A percentile compares a stretch with the other conserved stretches of the same genome.
Evolutionary conservation across 2,113 vertebrate species (phyloP).

Genomic region (Camelus dromedarius): DNA sequence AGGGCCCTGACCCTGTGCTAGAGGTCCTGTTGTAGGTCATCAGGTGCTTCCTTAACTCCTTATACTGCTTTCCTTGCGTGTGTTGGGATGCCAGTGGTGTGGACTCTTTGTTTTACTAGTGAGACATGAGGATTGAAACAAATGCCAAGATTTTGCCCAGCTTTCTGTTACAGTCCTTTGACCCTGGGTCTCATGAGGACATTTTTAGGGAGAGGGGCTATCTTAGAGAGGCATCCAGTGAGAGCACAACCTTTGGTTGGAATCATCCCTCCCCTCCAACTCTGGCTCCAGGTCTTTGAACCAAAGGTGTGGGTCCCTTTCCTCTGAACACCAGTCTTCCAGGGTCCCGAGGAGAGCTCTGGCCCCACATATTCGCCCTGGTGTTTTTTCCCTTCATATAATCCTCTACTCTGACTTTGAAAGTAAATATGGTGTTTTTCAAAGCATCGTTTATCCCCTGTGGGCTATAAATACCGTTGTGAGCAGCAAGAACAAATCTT

Average conservation of each 20-base stretch:
- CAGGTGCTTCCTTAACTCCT: not conserved
- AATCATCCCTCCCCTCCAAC: fast-evolving
- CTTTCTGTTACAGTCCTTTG: not conserved
- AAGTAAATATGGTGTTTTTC: not conserved
- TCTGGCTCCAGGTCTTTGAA: not conserved
- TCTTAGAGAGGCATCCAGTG: not conserved
- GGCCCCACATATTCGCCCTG: too few relatives aligned
- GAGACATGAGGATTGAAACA: not conserved
- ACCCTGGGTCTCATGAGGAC: not conserved
- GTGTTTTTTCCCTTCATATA: not conserved
- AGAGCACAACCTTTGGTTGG: not conserved
- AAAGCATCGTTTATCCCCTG: not conserved
- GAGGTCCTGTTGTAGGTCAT: not conserved
- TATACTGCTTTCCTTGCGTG: fast-evolving
- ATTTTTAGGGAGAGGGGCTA: not conserved
- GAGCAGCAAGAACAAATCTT: constrained; percentile 20
- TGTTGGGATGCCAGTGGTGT: fast-evolving
- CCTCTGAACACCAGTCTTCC: not conserved
- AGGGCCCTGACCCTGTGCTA: not conserved
- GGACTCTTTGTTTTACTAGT: not conserved
- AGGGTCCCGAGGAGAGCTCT: not conserved
- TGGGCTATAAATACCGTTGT: not conserved
- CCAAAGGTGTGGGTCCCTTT: not conserved
- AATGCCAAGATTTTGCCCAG: not conserved
- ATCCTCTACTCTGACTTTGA: not conserved